Conservation (phyloP, 2,797 vertebrate species). For the Rhinophrynus dorsalis region DNA sequence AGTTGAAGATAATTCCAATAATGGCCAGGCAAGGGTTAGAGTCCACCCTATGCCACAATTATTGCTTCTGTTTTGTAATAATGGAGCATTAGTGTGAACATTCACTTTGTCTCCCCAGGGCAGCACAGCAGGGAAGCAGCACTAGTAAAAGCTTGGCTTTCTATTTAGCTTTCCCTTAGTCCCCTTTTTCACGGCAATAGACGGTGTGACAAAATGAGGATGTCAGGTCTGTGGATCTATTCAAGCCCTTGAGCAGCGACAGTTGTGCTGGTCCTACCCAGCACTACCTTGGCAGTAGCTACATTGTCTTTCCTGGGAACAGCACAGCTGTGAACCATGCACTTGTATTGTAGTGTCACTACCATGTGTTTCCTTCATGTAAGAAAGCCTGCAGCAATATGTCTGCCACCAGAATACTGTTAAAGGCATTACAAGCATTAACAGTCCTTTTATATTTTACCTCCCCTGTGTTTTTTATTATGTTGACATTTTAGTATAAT, state of each 20-base stretch:
- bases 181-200: constrained; percentile 47
- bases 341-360: constrained; percentile 70
- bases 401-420: constrained; percentile 59
- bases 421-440: constrained; percentile 45
- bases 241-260: constrained; percentile 74
- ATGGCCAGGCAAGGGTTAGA: constrained; percentile 51
- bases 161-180: constrained; percentile 26
- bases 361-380: constrained; percentile 57
- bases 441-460: constrained; percentile 39
- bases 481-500: no score
- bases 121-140: constrained; percentile 32
- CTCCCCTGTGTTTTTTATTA: no score
- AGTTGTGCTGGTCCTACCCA: constrained; percentile 72
- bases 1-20: constrained; percentile 27
- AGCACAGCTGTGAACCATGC: constrained; percentile 82
- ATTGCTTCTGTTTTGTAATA: constrained; percentile 56
- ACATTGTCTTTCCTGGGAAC: constrained; percentile 86
- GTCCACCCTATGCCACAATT: constrained; percentile 64
- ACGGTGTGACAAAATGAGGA: constrained; percentile 51
- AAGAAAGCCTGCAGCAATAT: constrained; percentile 51
- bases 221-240: constrained; percentile 62
- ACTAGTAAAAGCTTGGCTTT: constrained; percentile 54
- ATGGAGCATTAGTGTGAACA: constrained; percentile 48
- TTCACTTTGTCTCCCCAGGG: constrained; percentile 49
- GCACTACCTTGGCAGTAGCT: constrained; percentile 64